Evolutionary conservation across 2,113 vertebrate genomes (phyloP).

Genomic region (Capreolus pygargus): DNA sequence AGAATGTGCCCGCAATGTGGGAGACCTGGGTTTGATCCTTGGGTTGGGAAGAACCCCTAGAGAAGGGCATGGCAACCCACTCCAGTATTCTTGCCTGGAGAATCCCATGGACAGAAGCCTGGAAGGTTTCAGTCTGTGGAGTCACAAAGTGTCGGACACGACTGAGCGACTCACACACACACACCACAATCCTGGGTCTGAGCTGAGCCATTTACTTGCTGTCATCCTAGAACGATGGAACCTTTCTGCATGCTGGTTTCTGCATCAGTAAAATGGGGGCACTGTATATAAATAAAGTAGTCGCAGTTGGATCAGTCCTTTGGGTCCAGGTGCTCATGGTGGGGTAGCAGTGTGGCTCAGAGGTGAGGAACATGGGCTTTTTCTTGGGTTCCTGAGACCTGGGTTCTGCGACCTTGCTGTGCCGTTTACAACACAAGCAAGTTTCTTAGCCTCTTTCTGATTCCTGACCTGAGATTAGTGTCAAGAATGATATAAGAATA

Average conservation of each 20-base stretch:
- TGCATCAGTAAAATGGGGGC: neutral
- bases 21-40: neutral
- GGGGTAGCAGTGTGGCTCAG: neutral
- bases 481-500: neutral
- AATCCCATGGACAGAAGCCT: neutral
- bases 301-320: neutral
- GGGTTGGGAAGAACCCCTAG: neutral
- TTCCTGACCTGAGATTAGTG: neutral
- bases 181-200: neutral
- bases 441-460: neutral
- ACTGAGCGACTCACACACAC: neutral
- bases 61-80: neutral
- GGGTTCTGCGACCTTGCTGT: neutral
- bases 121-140: neutral
- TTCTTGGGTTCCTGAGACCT: neutral
- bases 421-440: neutral
- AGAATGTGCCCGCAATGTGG: neutral
- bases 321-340: neutral
- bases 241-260: neutral
- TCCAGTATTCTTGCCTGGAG: neutral
- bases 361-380: neutral
- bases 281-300: neutral
- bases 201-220: neutral
- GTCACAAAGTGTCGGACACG: fast-evolving
- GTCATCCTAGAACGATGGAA: neutral